These are phyloP conservation scores for Catalaphyllia jardinei DNA, from an alignment of 64 coral and sea anemone species.

Conservation along the genomic window DNA sequence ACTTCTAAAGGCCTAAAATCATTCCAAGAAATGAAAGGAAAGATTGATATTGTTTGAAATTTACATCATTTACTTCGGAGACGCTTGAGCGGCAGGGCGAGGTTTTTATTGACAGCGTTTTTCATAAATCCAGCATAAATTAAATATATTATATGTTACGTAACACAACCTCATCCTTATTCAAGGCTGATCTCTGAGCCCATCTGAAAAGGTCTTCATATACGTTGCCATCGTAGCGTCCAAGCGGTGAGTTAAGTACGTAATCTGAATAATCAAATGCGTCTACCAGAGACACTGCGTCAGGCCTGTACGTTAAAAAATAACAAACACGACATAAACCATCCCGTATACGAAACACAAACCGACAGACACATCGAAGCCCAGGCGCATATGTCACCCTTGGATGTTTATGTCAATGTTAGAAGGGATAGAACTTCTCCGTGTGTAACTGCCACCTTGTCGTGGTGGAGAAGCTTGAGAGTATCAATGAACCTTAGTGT, in stretches of 20 bases:
- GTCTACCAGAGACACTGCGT: constrained; percentile 85
- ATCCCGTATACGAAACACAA: background rate
- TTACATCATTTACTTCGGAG: too few relatives aligned
- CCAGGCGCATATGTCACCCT: too few relatives aligned
- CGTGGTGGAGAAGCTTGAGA: too few relatives aligned
- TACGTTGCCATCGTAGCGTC: constrained; percentile 87
- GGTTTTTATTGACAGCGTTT: too few relatives aligned
- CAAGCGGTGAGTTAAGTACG: constrained; percentile 78
- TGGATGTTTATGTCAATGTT: too few relatives aligned
- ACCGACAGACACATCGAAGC: background rate
- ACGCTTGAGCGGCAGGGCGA: too few relatives aligned
- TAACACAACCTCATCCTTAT: constrained; percentile 57
- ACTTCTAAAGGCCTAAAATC: too few relatives aligned
- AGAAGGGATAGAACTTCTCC: too few relatives aligned
- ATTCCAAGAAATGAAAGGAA: too few relatives aligned
- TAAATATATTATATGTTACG: background rate
- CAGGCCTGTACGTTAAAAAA: constrained; percentile 42
- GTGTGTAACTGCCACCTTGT: too few relatives aligned
- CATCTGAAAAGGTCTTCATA: constrained; percentile 77
- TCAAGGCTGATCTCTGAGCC: constrained; percentile 70
- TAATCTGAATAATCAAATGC: constrained; percentile 82
- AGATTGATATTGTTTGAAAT: too few relatives aligned
- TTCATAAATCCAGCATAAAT: background rate
- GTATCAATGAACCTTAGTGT: too few relatives aligned
- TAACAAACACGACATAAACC: background rate